Percentiles rank a stretch among this genome's conserved stretches.
Evolutionary conservation across 2,113 vertebrate species (phyloP).

Genomic region (Plestiodon gilberti): DNA sequence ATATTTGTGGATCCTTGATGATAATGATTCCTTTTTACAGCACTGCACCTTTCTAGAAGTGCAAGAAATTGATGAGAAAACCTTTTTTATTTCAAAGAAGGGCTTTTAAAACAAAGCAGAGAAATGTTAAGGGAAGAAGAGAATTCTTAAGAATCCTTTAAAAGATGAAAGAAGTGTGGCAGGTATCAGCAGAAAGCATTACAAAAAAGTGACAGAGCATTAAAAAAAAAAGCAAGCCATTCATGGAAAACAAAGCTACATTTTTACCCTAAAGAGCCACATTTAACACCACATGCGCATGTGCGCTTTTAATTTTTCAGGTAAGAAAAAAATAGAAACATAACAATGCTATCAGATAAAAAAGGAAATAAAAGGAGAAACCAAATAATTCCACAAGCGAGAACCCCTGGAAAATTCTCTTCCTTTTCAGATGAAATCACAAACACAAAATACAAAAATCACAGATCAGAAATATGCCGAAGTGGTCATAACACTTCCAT

Average conservation of each 20-base stretch:
- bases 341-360: not conserved
- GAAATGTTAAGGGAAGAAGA: too few relatives aligned
- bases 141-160: not conserved
- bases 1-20: too few relatives aligned
- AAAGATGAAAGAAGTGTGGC: not conserved
- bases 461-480: not conserved
- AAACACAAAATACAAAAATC: not conserved
- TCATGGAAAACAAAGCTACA: not conserved
- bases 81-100: not conserved
- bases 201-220: not conserved
- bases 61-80: not conserved
- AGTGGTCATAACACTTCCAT: not conserved
- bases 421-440: not conserved
- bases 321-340: not conserved
- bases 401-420: not conserved
- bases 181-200: not conserved
- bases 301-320: too few relatives aligned
- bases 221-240: too few relatives aligned
- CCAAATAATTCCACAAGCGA: not conserved
- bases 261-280: not conserved
- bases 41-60: not conserved
- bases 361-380: too few relatives aligned
- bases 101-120: not conserved
- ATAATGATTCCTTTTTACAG: too few relatives aligned
- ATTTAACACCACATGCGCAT: too few relatives aligned